Percentiles rank a stretch among this genome's conserved stretches.
phyloP scores from a whole-genome alignment of 2,888 invertebrate genomes.

The Nemotelus pantherinus region DNA sequence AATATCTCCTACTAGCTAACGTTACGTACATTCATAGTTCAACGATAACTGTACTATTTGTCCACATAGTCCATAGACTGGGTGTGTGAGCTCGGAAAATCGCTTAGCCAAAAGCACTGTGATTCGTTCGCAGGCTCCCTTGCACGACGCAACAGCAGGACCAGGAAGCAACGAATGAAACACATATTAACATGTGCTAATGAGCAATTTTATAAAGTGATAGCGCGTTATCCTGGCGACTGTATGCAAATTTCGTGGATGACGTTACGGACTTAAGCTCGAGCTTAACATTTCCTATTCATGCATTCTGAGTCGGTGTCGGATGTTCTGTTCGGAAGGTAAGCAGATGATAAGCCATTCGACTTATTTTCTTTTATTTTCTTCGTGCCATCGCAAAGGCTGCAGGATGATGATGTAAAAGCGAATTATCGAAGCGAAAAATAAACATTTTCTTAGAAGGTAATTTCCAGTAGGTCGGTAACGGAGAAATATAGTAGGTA shows the following conservation, averaged over 20 bases:
- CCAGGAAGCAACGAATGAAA: slow-evolving; percentile 7
- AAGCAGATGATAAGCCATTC: slow-evolving; percentile 34
- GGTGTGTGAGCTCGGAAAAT: not conserved
- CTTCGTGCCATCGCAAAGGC: not conserved
- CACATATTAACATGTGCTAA: slow-evolving; percentile 54
- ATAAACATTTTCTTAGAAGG: slow-evolving; percentile 40
- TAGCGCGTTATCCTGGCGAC: slow-evolving; percentile 52
- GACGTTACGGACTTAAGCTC: not conserved
- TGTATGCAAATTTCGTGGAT: slow-evolving; percentile 36
- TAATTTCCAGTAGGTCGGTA: slow-evolving; percentile 6
- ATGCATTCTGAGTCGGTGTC: slow-evolving; percentile 17
- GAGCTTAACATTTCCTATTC: slow-evolving; percentile 28
- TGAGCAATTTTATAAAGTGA: slow-evolving; percentile 55
- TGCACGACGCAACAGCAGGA: not conserved
- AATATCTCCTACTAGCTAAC: not conserved
- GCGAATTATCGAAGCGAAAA: slow-evolving; percentile 40
- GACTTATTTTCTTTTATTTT: slow-evolving; percentile 36
- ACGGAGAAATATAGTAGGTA: not conserved
- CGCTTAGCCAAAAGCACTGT: not conserved
- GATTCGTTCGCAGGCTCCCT: too few species aligned
- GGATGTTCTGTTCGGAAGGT: slow-evolving; percentile 21
- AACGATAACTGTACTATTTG: not conserved
- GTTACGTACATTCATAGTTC: not conserved
- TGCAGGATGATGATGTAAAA: slow-evolving; percentile 40
- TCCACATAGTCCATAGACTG: not conserved